Conservation (phyloP, 2,797 vertebrate species). For the Borostomias antarcticus region DNA sequence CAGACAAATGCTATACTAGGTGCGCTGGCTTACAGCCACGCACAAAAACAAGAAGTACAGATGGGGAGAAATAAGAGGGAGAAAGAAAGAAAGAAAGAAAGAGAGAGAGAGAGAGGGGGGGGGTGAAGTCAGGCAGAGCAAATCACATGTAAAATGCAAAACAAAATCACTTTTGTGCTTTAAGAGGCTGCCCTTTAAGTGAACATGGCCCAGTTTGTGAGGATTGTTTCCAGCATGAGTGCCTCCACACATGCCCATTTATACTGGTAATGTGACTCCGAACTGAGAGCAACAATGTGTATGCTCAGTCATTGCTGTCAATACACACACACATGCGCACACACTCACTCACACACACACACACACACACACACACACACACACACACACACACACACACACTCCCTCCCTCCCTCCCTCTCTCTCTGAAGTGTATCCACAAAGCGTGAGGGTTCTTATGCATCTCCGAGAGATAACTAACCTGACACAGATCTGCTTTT, state of each 20-base stretch:
- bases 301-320: conserved; percentile 40
- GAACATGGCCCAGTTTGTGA: conserved; percentile 18
- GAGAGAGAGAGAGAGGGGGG: neutral
- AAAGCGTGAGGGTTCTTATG: too few species aligned
- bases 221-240: conserved; percentile 6
- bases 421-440: too few species aligned
- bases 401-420: neutral
- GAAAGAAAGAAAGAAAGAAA: neutral
- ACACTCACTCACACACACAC: conserved; percentile 14
- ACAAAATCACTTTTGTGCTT: conserved; percentile 26
- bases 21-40: neutral
- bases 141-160: conserved; percentile 19
- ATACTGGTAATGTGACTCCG: conserved; percentile 9
- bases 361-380: neutral
- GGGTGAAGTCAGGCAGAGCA: conserved; percentile 3
- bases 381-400: too few species aligned
- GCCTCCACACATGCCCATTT: conserved; percentile 1
- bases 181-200: conserved; percentile 15
- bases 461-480: too few species aligned
- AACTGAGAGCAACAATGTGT: neutral
- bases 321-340: neutral
- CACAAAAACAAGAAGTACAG: conserved; percentile 4
- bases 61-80: neutral
- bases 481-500: neutral
- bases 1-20: too few species aligned